Conservation (phyloP, 2,888 invertebrate species). For the Eupeodes luniger region DNA sequence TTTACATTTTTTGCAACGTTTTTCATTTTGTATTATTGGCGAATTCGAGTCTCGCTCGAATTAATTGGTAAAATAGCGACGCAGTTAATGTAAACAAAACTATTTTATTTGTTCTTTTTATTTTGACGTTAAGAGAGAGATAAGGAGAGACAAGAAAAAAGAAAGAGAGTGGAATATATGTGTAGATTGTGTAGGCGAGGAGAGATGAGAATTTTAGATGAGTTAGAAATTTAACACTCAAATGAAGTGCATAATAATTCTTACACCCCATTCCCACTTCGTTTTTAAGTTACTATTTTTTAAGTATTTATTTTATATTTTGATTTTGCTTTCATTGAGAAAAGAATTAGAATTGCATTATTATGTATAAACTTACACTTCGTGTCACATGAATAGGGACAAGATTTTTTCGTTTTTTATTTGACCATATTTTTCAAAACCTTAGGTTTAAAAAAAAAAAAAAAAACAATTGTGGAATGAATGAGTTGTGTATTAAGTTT, state of each 20-base stretch:
- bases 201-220: constrained; percentile 1
- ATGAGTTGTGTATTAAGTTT: too few relatives aligned
- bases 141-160: neutral
- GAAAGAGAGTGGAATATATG: neutral
- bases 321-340: constrained; percentile 33
- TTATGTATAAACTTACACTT: too few relatives aligned
- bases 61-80: constrained; percentile 53
- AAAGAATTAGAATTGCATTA: neutral
- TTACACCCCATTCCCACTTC: neutral
- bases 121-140: neutral
- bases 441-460: too few relatives aligned
- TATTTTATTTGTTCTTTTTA: constrained; percentile 31
- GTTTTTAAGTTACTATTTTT: neutral
- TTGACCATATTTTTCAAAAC: too few relatives aligned
- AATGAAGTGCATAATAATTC: neutral
- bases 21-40: constrained; percentile 12
- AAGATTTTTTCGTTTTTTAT: too few relatives aligned
- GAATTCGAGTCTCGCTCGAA: constrained; percentile 56
- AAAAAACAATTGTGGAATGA: too few relatives aligned
- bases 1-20: constrained; percentile 15
- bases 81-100: constrained; percentile 73
- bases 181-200: neutral
- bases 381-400: too few relatives aligned
- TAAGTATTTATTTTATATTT: neutral
- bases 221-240: constrained; percentile 32